Evolutionary conservation across 2,888 invertebrate species (phyloP).

Genomic region (Melieria crassipennis): DNA sequence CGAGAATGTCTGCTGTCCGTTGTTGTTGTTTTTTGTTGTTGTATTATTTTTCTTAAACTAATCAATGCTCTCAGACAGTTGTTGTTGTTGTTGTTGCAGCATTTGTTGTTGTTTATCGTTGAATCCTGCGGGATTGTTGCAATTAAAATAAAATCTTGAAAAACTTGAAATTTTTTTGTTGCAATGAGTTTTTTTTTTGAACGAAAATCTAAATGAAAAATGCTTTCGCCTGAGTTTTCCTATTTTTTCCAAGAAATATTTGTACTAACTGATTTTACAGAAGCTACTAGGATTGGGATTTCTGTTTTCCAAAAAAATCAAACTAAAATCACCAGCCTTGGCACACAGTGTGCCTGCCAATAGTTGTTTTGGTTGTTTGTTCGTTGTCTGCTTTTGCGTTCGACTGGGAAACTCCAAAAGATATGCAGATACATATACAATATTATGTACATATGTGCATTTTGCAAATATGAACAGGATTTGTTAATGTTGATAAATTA

Average conservation of each 20-base stretch:
- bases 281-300: conserved; percentile 38
- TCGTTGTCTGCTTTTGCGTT: too few relatives aligned
- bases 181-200: conserved; percentile 30
- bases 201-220: conserved; percentile 35
- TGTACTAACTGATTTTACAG: conserved; percentile 39
- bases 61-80: not conserved
- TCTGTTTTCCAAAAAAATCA: not conserved
- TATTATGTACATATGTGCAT: too few relatives aligned
- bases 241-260: conserved; percentile 34
- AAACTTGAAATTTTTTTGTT: conserved; percentile 44
- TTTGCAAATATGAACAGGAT: too few relatives aligned
- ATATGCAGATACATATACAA: too few relatives aligned
- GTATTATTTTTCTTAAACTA: not conserved
- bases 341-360: too few relatives aligned
- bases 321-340: too few relatives aligned
- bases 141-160: conserved; percentile 21
- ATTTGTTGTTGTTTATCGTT: conserved; percentile 14
- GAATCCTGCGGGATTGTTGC: conserved; percentile 12
- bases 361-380: too few relatives aligned
- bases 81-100: not conserved
- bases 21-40: not conserved
- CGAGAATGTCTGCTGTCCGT: not conserved
- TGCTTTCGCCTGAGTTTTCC: conserved; percentile 33
- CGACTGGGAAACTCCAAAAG: too few relatives aligned
- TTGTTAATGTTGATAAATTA: too few relatives aligned